Conservation (phyloP, 2,888 invertebrate species). For the Octonoba sinensis region DNA sequence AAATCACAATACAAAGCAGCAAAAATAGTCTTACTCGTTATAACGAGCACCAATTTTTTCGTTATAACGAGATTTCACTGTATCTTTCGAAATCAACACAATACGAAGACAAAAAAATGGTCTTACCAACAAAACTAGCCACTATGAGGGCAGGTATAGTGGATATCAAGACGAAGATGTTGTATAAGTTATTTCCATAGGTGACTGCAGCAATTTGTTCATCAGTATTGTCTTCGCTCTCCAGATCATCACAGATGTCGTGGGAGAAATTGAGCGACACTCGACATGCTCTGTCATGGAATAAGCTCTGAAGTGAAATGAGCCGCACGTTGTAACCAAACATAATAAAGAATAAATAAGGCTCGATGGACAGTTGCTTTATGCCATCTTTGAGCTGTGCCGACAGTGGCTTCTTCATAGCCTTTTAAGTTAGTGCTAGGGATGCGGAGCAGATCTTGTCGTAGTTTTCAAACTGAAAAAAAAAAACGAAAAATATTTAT, state of each 20-base stretch:
- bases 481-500: too few species aligned
- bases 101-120: too few species aligned
- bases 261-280: slow-evolving; percentile 35
- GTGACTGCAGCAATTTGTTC: slow-evolving; percentile 25
- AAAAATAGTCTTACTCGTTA: too few species aligned
- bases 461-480: too few species aligned
- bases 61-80: too few species aligned
- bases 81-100: too few species aligned
- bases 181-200: slow-evolving; percentile 39
- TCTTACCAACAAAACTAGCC: slow-evolving; percentile 45
- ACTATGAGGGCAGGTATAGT: slow-evolving; percentile 51
- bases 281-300: slow-evolving; percentile 50
- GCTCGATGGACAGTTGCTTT: slow-evolving; percentile 44
- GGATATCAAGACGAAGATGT: slow-evolving; percentile 20
- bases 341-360: slow-evolving; percentile 50
- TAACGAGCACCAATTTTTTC: too few species aligned
- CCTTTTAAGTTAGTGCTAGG: too few species aligned
- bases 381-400: slow-evolving; percentile 1
- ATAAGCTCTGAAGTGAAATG: slow-evolving; percentile 38
- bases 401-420: background rate
- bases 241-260: slow-evolving; percentile 30
- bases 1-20: too few species aligned
- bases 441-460: too few species aligned
- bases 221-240: background rate
- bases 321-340: slow-evolving; percentile 31